Evolutionary conservation across 2,113 vertebrate genomes (phyloP).

Genomic region (Cryptotis parvus): DNA sequence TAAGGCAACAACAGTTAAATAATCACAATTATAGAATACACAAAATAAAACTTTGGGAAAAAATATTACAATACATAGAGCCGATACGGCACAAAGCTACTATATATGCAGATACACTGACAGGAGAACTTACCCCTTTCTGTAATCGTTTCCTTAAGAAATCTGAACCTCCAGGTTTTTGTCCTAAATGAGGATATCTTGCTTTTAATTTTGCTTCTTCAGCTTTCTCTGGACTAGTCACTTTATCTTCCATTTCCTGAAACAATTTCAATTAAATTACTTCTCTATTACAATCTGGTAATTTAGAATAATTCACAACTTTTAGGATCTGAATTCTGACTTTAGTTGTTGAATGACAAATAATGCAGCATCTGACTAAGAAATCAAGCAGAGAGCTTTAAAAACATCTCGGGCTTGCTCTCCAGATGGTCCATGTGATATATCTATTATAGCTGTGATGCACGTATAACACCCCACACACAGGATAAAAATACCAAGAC

Average conservation of each 20-base stretch:
- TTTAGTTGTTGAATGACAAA: slow-evolving; percentile 51
- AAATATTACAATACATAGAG: background rate
- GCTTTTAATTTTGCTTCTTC: slow-evolving; percentile 98
- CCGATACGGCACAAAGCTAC: background rate
- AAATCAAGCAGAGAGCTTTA: slow-evolving; percentile 65
- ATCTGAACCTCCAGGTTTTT: slow-evolving; percentile 97
- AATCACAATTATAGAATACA: too few species aligned
- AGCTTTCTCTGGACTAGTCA: slow-evolving; percentile 95
- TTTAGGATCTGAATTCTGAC: slow-evolving; percentile 40
- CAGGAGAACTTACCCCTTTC: slow-evolving; percentile 94
- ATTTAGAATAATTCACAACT: slow-evolving; percentile 66
- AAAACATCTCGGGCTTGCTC: slow-evolving; percentile 67
- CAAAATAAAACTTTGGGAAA: background rate
- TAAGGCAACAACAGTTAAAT: too few species aligned
- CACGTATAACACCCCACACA: slow-evolving; percentile 79
- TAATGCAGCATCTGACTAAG: slow-evolving; percentile 62
- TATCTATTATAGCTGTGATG: slow-evolving; percentile 71
- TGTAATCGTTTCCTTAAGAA: slow-evolving; percentile 97
- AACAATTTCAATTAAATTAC: slow-evolving; percentile 74
- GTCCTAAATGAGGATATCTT: slow-evolving; percentile 96
- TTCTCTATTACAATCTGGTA: slow-evolving; percentile 51
- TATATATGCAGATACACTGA: slow-evolving; percentile 14
- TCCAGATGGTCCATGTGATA: slow-evolving; percentile 72
- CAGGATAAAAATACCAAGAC: slow-evolving; percentile 75
- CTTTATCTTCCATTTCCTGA: slow-evolving; percentile 95